phyloP scores from a whole-genome alignment of 2,113 vertebrate genomes.

The Calyptommatus sinebrachiatus region DNA sequence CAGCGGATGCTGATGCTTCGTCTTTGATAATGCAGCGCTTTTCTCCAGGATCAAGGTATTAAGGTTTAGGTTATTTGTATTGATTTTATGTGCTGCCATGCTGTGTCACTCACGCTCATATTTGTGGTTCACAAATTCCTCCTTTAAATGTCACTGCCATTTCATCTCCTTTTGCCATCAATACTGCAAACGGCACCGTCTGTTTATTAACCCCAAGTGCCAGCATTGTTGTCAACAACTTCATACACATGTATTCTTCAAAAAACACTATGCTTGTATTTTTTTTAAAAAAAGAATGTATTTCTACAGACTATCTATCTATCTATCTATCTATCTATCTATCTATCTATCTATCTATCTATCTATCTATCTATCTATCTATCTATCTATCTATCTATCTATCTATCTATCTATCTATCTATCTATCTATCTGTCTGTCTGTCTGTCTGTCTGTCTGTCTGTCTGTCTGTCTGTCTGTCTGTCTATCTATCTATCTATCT shows the following conservation, averaged over 20 bases:
- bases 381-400: too few relatives aligned
- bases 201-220: conserved; percentile 77
- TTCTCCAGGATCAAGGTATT: conserved; percentile 97
- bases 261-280: conserved; percentile 6
- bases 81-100: conserved; percentile 97
- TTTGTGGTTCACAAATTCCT: conserved; percentile 98
- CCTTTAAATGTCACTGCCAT: conserved; percentile 96
- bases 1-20: conserved; percentile 68
- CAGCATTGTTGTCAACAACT: conserved; percentile 20
- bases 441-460: too few relatives aligned
- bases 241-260: background rate
- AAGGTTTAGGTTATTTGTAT: conserved; percentile 99
- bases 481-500: too few relatives aligned
- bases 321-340: background rate
- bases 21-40: conserved; percentile 88
- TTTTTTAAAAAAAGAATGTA: background rate
- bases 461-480: too few relatives aligned
- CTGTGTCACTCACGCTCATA: conserved; percentile 88
- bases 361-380: background rate
- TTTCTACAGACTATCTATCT: background rate
- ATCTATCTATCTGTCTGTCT: too few relatives aligned
- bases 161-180: conserved; percentile 94
- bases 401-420: too few relatives aligned
- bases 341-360: background rate
- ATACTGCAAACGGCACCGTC: conserved; percentile 74